A percentile compares a stretch with the other conserved stretches of the same genome.
These are phyloP conservation scores for Philopedon plagiatum DNA, from an alignment of 2,888 invertebrate genomes.

Conservation along the genomic window DNA sequence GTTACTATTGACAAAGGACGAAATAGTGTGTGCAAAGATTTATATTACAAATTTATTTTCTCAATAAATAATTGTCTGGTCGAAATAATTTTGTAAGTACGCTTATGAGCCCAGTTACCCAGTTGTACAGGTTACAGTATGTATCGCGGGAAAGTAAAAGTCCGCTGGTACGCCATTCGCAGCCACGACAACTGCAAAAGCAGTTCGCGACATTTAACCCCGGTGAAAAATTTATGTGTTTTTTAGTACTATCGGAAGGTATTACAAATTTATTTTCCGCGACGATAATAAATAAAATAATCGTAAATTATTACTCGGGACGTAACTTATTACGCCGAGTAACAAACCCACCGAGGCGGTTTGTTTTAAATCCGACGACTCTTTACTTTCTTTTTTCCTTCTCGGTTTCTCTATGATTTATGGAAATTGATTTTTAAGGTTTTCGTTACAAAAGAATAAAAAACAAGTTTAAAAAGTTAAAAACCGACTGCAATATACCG, in stretches of 20 bases:
- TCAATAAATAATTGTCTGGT: too few relatives aligned
- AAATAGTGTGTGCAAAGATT: too few relatives aligned
- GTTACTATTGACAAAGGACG: too few relatives aligned
- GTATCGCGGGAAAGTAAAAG: background rate
- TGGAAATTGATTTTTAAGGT: slow-evolving; percentile 3
- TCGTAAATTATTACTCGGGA: slow-evolving; percentile 35
- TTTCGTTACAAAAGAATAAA: background rate
- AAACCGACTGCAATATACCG: too few relatives aligned
- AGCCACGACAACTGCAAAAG: slow-evolving; percentile 10
- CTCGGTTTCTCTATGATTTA: slow-evolving; percentile 9
- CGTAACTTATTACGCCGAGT: slow-evolving; percentile 25
- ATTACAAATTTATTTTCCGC: slow-evolving; percentile 40
- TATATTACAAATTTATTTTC: too few relatives aligned
- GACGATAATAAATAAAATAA: slow-evolving; percentile 41
- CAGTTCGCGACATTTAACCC: slow-evolving; percentile 42
- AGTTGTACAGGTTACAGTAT: background rate
- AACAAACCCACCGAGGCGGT: slow-evolving; percentile 13
- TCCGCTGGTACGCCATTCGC: background rate
- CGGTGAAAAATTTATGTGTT: slow-evolving; percentile 38
- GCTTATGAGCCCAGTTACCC: background rate
- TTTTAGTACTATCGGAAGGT: slow-evolving; percentile 41
- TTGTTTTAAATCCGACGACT: slow-evolving; percentile 15
- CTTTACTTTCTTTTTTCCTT: slow-evolving; percentile 18
- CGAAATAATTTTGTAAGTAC: too few relatives aligned
- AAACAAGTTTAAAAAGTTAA: too few relatives aligned